phyloP scores from a whole-genome alignment of 2,113 vertebrate species.

The Oreochromis tanganicae region DNA sequence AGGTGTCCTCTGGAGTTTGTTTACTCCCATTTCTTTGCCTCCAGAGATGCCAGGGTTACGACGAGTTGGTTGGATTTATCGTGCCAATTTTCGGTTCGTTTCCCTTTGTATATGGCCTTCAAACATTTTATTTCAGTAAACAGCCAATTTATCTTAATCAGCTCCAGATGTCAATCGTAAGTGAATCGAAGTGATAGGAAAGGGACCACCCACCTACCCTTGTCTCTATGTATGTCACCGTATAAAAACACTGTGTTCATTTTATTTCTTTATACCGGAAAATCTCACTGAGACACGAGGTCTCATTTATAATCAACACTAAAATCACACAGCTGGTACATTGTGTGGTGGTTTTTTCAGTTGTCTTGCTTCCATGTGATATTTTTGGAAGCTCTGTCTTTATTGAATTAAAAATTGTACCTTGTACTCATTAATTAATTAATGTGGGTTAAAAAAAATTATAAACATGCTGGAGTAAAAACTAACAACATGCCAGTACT shows the following conservation, averaged over 20 bases:
- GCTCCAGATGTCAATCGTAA: neutral
- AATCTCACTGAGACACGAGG: neutral
- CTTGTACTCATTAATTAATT: neutral
- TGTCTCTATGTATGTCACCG: neutral
- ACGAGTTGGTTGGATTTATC: neutral
- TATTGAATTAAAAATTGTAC: neutral
- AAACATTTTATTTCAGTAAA: slow-evolving; percentile 1
- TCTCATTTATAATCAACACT: neutral
- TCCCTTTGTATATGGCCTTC: neutral
- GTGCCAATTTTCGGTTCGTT: neutral
- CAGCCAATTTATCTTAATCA: neutral
- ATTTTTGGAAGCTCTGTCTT: neutral
- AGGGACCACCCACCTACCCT: neutral
- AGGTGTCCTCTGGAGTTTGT: slow-evolving; percentile 52
- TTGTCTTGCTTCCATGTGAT: neutral
- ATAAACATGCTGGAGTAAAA: neutral
- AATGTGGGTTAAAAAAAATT: neutral
- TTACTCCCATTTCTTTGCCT: neutral
- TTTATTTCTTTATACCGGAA: neutral
- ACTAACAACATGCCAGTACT: neutral
- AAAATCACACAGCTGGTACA: neutral
- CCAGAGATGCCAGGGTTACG: neutral
- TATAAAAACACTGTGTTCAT: neutral
- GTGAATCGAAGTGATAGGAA: neutral
- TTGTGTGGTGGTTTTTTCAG: neutral